Evolutionary conservation across 2,113 vertebrate genomes (phyloP), one percentile per base, ranked within the genome.

Genomic region (Urocitellus parryii): DNA sequence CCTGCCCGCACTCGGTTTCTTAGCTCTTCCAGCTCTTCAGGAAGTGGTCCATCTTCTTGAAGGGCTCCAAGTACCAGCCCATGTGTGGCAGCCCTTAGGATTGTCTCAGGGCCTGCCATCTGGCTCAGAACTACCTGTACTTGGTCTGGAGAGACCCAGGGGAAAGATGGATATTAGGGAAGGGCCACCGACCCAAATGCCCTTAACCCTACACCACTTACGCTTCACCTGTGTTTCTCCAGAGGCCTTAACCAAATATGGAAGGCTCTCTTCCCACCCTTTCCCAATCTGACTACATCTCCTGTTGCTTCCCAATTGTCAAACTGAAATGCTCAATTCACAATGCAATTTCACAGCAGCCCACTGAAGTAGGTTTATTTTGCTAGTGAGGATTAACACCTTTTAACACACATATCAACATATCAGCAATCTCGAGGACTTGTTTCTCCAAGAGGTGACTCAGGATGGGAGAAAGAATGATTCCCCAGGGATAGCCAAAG

Each of bases 1-100:
- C 97, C 96, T 79, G 94, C 91, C 91, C 0, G 18, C 5, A 91
- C 3, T 34, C 1, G 70, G 9, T 5, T 79, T 79, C 97, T 94
- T 88, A 98, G 91, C 34, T 61, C 56, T 34, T 97, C 90, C 39
- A 97, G 96, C 78, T 97, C 97, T 82, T 90, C 42, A 17, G 98
- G 89, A 74, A 83, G 94, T 16, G 98, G 93, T 0, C 96, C 96
- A 1, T 95, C 97, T 83, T 83, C 74, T 56, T n/a, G 61, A 51
- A 88, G 56, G 72, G 97, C 93, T 98, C 83, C 87, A 2, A 98
- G 81, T 68, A 98, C 12, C 97, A 97, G 91, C 97, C 98, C 98
- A 8, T 99, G 99, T 58, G 99, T 99, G 88, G 97, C 97, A 0
- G 98, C 99, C 96, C 98, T 97, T 73, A 99, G 98, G 97, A 99